These are phyloP conservation scores for Hermaeophaga mercurialis DNA, from an alignment of 2,888 invertebrate genomes.

Conservation along the genomic window DNA sequence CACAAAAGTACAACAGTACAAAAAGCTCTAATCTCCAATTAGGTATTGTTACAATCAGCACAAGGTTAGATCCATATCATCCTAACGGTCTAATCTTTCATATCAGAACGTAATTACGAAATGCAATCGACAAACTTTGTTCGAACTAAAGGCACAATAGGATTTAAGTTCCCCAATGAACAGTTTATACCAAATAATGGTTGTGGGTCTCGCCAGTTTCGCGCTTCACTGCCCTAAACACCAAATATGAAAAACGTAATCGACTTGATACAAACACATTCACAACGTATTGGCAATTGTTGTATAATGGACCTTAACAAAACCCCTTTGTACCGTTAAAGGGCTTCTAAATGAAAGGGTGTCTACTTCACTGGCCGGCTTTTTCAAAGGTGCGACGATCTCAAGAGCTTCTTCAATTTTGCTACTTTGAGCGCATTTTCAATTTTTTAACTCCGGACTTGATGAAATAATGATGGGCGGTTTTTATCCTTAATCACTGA, in stretches of 20 bases:
- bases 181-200: constrained; percentile 33
- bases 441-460: constrained; percentile 34
- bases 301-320: constrained; percentile 55
- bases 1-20: too few species aligned
- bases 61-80: constrained; percentile 14
- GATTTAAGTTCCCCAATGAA: constrained; percentile 25
- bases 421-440: constrained; percentile 43
- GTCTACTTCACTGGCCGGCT: constrained; percentile 51
- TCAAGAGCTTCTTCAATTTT: constrained; percentile 49
- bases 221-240: constrained; percentile 42
- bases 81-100: constrained; percentile 23
- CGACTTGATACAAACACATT: constrained; percentile 50
- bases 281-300: constrained; percentile 50
- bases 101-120: constrained; percentile 32
- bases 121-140: constrained; percentile 34
- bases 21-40: constrained; percentile 18
- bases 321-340: constrained; percentile 36
- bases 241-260: constrained; percentile 36
- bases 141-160: constrained; percentile 19
- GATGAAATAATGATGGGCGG: constrained; percentile 45
- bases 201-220: constrained; percentile 48
- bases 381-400: constrained; percentile 53
- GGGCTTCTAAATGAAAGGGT: constrained; percentile 49
- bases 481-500: constrained; percentile 35
- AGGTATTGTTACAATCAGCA: constrained; percentile 7